These are phyloP conservation scores for Zygothrica quintamaculata DNA, from an alignment of 2,888 invertebrate genomes.

Conservation along the genomic window DNA sequence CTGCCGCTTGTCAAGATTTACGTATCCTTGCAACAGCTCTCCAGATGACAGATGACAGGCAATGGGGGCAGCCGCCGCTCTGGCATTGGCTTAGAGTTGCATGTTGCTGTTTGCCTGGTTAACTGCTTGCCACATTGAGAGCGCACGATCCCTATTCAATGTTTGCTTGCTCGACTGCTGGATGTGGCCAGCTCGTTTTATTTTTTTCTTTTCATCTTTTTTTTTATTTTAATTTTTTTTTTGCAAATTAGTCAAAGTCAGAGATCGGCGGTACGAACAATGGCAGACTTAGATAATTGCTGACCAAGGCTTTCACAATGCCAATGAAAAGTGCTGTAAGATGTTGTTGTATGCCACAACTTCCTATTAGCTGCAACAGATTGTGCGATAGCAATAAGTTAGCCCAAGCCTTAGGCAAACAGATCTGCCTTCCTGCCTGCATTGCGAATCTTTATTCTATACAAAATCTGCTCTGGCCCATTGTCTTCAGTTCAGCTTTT, in stretches of 20 bases:
- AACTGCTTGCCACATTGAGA: no score
- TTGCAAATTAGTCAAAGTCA: constrained; percentile 80
- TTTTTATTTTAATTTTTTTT: no score
- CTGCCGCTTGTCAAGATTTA: constrained; percentile 80
- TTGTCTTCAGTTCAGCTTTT: constrained; percentile 36
- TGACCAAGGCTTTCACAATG: constrained; percentile 73
- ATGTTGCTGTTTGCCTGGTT: constrained; percentile 26
- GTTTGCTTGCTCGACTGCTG: constrained; percentile 23
- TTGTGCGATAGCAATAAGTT: constrained; percentile 79
- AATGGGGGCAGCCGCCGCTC: constrained; percentile 38
- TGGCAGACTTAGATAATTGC: constrained; percentile 77
- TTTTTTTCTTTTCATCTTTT: no score
- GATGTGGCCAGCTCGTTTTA: neutral
- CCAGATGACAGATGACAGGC: constrained; percentile 77
- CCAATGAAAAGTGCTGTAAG: constrained; percentile 66
- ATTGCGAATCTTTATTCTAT: constrained; percentile 17
- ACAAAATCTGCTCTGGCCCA: constrained; percentile 33
- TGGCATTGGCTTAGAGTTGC: constrained; percentile 18
- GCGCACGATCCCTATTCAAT: constrained; percentile 21
- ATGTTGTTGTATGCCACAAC: constrained; percentile 54
- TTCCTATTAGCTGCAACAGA: constrained; percentile 76
- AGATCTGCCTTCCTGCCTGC: constrained; percentile 18
- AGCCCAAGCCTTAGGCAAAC: constrained; percentile 63
- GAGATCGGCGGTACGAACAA: constrained; percentile 68
- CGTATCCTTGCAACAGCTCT: constrained; percentile 76